These are phyloP conservation scores for Coptodon rendalli DNA, from an alignment of 2,113 vertebrate species.

Conservation along the genomic window DNA sequence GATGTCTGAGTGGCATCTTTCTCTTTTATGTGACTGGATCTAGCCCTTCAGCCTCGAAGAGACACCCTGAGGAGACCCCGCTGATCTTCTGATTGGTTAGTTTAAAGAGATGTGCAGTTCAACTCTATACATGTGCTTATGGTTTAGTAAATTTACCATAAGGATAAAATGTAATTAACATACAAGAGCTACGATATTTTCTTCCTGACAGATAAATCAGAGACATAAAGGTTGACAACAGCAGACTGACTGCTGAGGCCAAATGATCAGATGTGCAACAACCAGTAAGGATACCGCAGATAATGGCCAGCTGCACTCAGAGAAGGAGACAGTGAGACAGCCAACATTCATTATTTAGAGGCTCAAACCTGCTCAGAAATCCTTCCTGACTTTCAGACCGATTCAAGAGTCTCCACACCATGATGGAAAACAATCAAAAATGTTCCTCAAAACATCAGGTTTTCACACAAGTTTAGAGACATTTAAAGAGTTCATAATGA, in stretches of 20 bases:
- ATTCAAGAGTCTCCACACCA: neutral
- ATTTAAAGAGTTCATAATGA: neutral
- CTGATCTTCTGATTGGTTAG: neutral
- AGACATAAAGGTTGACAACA: neutral
- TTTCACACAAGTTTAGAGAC: neutral
- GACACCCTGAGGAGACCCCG: neutral
- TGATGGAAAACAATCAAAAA: neutral
- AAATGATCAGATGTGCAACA: neutral
- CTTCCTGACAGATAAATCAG: neutral
- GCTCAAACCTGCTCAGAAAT: neutral
- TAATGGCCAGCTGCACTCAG: neutral
- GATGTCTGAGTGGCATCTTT: neutral
- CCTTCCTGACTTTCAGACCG: neutral
- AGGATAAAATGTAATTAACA: neutral
- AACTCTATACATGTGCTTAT: neutral
- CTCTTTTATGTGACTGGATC: neutral
- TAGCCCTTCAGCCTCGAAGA: neutral
- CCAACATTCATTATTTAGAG: slow-evolving; percentile 15
- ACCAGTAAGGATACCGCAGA: neutral
- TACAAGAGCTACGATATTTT: neutral
- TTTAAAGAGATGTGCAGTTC: neutral
- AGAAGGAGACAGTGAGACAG: neutral
- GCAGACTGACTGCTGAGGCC: neutral
- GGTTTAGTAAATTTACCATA: neutral
- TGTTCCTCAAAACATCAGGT: neutral